These are phyloP conservation scores for Nysson spinosus DNA, from an alignment of 2,888 invertebrate genomes.

Conservation along the genomic window DNA sequence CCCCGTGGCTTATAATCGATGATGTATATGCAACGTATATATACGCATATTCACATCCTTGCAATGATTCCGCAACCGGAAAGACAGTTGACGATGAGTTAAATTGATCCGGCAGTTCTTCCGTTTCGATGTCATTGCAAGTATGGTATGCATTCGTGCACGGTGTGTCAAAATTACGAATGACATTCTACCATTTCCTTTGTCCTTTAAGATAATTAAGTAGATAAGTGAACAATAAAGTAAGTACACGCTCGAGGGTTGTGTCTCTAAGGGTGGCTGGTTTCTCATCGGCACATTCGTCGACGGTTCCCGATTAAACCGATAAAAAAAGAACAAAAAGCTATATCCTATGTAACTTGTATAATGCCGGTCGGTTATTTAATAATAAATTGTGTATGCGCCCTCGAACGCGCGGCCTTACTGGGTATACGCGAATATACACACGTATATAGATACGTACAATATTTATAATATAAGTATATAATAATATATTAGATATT, in stretches of 20 bases:
- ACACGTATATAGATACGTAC: slow-evolving; percentile 43
- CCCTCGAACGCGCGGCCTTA: slow-evolving; percentile 36
- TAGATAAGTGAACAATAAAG: slow-evolving; percentile 44
- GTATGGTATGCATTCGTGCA: background rate
- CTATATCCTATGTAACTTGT: too few relatives aligned
- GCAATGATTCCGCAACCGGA: too few relatives aligned
- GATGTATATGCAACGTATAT: background rate
- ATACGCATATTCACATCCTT: background rate
- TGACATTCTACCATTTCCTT: slow-evolving; percentile 33
- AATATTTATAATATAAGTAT: slow-evolving; percentile 54
- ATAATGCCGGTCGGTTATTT: too few relatives aligned
- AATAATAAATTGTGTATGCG: too few relatives aligned
- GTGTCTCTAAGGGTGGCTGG: background rate
- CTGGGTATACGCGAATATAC: slow-evolving; percentile 60
- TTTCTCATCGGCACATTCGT: background rate
- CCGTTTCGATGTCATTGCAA: too few relatives aligned
- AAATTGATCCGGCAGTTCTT: too few relatives aligned
- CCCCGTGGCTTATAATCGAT: slow-evolving; percentile 4
- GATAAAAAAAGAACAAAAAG: too few relatives aligned
- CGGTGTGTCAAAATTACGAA: slow-evolving; percentile 1
- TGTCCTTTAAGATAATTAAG: slow-evolving; percentile 50
- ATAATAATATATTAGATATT: slow-evolving; percentile 68
- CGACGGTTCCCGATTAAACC: too few relatives aligned
- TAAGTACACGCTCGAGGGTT: slow-evolving; percentile 47
- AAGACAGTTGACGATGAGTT: too few relatives aligned